Conservation (phyloP, 2,797 vertebrate genomes). For the Knipowitschia caucasica region DNA sequence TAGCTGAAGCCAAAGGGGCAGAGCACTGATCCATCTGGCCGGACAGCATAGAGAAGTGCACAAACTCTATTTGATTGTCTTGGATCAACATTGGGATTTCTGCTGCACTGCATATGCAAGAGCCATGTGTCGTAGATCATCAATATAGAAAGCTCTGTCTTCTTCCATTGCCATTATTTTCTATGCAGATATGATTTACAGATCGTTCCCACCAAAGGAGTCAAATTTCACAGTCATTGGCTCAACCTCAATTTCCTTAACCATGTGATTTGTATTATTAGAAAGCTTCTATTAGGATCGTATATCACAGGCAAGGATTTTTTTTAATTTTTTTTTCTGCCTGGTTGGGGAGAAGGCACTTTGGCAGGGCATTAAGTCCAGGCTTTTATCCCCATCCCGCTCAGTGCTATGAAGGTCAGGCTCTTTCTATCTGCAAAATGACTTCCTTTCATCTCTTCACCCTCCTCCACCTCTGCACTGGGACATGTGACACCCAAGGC, state of each 20-base stretch:
- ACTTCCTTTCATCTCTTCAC: conserved; percentile 67
- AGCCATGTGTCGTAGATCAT: no score
- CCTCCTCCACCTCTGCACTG: conserved; percentile 66
- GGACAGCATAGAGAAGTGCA: no score
- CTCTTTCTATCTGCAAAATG: conserved; percentile 69
- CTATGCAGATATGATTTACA: conserved; percentile 1
- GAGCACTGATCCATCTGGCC: no score
- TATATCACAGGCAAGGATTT: conserved; percentile 59
- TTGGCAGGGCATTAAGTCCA: conserved; percentile 69
- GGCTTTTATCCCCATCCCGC: conserved; percentile 69
- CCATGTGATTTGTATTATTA: conserved; percentile 53
- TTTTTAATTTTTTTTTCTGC: no score
- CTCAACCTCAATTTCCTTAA: conserved; percentile 44
- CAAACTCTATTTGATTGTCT: no score
- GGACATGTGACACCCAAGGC: conserved; percentile 66
- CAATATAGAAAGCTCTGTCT: no score
- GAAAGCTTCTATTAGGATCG: conserved; percentile 45
- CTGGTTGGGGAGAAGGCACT: conserved; percentile 62
- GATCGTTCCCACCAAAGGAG: conserved; percentile 36
- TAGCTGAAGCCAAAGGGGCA: no score
- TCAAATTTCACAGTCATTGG: conserved; percentile 45
- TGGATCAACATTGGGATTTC: no score
- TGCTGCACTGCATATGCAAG: no score
- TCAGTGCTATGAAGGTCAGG: conserved; percentile 69
- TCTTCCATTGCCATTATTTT: background rate